These are phyloP conservation scores for Seriola dumerili DNA, from an alignment of 2,113 vertebrate species.

Conservation along the genomic window DNA sequence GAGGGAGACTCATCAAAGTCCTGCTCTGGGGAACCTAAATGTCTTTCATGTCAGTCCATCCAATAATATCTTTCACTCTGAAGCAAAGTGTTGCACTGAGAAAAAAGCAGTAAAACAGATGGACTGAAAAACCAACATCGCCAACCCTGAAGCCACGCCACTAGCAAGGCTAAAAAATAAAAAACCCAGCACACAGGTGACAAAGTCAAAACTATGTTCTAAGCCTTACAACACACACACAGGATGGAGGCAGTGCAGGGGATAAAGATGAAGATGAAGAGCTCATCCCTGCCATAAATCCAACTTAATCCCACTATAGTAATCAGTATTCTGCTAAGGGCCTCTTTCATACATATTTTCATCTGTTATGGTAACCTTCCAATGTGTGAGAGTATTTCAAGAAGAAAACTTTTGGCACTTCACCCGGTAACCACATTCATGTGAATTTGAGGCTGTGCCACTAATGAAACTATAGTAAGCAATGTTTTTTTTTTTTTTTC, in stretches of 20 bases:
- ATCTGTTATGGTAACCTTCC: conserved; percentile 45
- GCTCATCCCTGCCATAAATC: conserved; percentile 65
- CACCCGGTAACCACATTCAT: conserved; percentile 7
- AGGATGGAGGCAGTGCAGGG: conserved; percentile 34
- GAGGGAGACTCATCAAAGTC: background rate
- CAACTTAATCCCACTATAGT: conserved; percentile 55
- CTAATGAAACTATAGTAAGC: background rate
- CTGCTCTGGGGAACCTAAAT: background rate
- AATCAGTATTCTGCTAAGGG: conserved; percentile 62
- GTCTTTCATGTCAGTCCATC: conserved; percentile 3
- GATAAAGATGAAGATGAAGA: conserved; percentile 46
- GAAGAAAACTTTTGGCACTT: background rate
- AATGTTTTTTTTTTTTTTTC: background rate
- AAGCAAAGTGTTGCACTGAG: conserved; percentile 1
- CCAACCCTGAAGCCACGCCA: conserved; percentile 19
- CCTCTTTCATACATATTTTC: conserved; percentile 43
- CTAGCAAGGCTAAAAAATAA: conserved; percentile 13
- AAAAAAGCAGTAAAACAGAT: conserved; percentile 11
- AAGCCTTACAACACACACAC: conserved; percentile 38
- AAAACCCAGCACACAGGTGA: conserved; percentile 29
- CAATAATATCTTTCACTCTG: background rate
- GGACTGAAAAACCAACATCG: conserved; percentile 12
- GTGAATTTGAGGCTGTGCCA: background rate
- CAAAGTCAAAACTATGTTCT: conserved; percentile 50
- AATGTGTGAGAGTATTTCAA: conserved; percentile 15